phyloP scores from a whole-genome alignment of 2,888 invertebrate genomes.

The Taenaris catops region DNA sequence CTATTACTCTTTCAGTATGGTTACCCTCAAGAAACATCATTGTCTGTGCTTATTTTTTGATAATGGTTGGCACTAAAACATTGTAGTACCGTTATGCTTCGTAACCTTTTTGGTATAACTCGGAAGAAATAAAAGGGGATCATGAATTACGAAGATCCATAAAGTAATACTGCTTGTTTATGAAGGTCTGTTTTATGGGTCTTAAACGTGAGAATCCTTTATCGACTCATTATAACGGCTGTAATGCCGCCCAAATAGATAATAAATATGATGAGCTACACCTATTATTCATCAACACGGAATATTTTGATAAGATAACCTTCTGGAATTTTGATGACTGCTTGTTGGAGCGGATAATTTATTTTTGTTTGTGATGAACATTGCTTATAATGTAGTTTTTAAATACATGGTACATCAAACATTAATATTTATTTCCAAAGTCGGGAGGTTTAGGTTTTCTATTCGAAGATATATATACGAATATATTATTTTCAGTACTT shows the following conservation, averaged over 20 bases:
- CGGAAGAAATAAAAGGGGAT: slow-evolving; percentile 42
- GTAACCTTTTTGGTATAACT: slow-evolving; percentile 14
- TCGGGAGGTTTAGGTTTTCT: no score
- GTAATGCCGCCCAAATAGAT: slow-evolving; percentile 54
- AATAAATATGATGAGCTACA: slow-evolving; percentile 44
- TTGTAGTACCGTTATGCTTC: neutral
- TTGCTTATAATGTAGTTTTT: no score
- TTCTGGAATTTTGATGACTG: no score
- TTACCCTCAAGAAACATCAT: no score
- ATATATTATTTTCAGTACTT: no score
- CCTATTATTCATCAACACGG: slow-evolving; percentile 21
- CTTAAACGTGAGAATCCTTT: slow-evolving; percentile 54
- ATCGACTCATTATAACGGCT: slow-evolving; percentile 54
- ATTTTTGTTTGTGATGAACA: no score
- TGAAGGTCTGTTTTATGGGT: slow-evolving; percentile 64
- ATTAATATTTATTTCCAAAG: no score
- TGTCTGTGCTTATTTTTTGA: slow-evolving; percentile 5
- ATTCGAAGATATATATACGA: no score
- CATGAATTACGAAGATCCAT: slow-evolving; percentile 55
- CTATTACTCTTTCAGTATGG: no score
- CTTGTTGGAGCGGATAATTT: no score
- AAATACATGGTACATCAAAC: no score
- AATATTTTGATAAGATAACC: neutral
- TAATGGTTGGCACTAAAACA: neutral
- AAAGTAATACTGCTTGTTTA: slow-evolving; percentile 71